Evolutionary conservation across 1,140 invertebrate genomes (phyloP).

Genomic region (Drosophila kepulauana): DNA sequence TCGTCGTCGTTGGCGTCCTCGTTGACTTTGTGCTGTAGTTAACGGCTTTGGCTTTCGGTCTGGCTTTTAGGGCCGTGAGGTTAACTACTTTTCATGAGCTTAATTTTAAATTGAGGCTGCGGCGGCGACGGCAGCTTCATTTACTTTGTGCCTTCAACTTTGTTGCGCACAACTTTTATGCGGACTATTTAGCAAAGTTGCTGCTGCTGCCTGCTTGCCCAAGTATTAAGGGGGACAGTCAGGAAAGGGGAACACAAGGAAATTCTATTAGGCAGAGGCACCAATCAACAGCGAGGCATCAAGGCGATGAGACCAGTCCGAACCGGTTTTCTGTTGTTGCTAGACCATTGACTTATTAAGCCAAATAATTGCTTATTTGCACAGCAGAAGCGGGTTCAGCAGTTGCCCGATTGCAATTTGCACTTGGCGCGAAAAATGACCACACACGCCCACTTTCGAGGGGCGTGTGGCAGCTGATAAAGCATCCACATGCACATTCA

Average conservation of each 20-base stretch:
- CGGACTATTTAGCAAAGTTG: constrained; percentile 74
- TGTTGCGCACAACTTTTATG: constrained; percentile 75
- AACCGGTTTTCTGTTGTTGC: constrained; percentile 23
- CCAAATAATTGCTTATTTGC: constrained; percentile 82
- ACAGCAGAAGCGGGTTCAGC: constrained; percentile 26
- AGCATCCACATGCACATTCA: constrained; percentile 26
- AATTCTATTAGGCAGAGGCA: constrained; percentile 67
- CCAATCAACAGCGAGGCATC: constrained; percentile 39
- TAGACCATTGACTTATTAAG: constrained; percentile 78
- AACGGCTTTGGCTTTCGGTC: constrained; percentile 68
- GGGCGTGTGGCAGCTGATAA: constrained; percentile 66
- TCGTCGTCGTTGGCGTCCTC: background rate
- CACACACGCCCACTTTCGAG: constrained; percentile 62
- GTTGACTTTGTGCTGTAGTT: constrained; percentile 81
- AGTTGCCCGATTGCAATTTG: constrained; percentile 56
- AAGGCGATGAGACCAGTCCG: constrained; percentile 48
- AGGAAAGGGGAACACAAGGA: constrained; percentile 7
- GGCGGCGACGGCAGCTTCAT: constrained; percentile 65
- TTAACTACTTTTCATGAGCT: constrained; percentile 83
- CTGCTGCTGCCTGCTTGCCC: constrained; percentile 5
- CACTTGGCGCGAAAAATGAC: constrained; percentile 77
- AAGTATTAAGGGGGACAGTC: too few species aligned
- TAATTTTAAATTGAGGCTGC: constrained; percentile 82
- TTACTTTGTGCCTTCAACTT: constrained; percentile 79
- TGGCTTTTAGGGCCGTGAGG: constrained; percentile 61